Evolutionary conservation across 1,140 invertebrate genomes (phyloP).

Genomic region (Antheraea pernyi): DNA sequence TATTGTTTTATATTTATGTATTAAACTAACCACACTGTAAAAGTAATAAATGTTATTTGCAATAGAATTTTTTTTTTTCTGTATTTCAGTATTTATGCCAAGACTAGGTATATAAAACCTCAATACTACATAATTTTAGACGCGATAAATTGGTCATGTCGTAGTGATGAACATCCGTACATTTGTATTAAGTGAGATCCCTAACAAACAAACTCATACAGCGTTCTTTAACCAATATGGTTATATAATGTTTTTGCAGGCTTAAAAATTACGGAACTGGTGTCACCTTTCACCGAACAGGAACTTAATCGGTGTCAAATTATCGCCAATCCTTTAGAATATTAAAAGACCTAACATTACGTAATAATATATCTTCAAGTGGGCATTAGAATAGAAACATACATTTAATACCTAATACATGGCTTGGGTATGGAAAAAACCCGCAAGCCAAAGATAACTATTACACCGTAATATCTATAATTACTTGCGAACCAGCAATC

Average conservation of each 20-base stretch:
- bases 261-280: background rate
- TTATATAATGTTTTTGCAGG: background rate
- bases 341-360: background rate
- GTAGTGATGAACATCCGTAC: background rate
- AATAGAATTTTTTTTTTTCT: too few species aligned
- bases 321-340: background rate
- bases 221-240: background rate
- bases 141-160: background rate
- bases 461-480: background rate
- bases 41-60: too few species aligned
- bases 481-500: background rate
- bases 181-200: background rate
- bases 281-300: constrained; percentile 1
- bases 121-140: background rate
- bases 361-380: background rate
- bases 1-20: too few species aligned
- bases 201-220: background rate
- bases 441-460: background rate
- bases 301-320: constrained; percentile 2
- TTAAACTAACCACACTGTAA: too few species aligned
- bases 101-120: background rate
- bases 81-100: too few species aligned
- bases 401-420: background rate
- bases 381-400: background rate
- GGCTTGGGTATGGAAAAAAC: background rate